Conservation (phyloP, 2,888 invertebrate genomes). For the Aporophyla lueneburgensis region DNA sequence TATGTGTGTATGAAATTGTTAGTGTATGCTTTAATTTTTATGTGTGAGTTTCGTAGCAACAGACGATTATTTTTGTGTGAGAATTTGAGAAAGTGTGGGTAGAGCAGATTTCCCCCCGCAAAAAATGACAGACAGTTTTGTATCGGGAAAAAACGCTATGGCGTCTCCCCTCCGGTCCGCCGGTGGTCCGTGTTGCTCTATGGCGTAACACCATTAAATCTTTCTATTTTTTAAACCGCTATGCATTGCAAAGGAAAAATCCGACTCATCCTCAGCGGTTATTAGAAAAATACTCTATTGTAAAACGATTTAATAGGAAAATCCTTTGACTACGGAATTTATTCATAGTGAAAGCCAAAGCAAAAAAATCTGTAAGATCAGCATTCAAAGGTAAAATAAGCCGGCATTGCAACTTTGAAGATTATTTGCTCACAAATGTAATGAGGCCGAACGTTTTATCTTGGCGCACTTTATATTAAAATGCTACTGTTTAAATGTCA, state of each 20-base stretch:
- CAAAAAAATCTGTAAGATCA: slow-evolving; percentile 14
- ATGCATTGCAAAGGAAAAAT: background rate
- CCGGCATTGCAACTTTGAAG: slow-evolving; percentile 34
- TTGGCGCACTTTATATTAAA: slow-evolving; percentile 14
- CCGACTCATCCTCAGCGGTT: background rate
- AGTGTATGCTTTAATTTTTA: too few relatives aligned
- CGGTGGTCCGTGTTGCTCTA: too few relatives aligned
- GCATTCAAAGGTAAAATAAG: slow-evolving; percentile 28
- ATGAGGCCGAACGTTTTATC: slow-evolving; percentile 26
- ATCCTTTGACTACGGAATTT: slow-evolving; percentile 8
- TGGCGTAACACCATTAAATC: background rate
- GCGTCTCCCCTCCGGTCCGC: too few relatives aligned
- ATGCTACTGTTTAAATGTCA: slow-evolving; percentile 24
- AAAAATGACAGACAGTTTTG: too few relatives aligned
- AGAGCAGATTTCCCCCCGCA: too few relatives aligned
- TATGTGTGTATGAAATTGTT: too few relatives aligned
- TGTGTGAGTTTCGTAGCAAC: too few relatives aligned
- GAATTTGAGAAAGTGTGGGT: too few relatives aligned
- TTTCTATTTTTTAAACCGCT: background rate
- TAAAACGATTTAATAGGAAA: slow-evolving; percentile 5
- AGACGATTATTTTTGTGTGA: too few relatives aligned
- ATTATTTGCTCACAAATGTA: slow-evolving; percentile 48
- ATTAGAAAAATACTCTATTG: background rate
- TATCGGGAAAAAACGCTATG: too few relatives aligned
- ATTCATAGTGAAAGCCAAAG: background rate